A percentile compares a stretch with the other conserved stretches of the same genome.
These are phyloP conservation scores for Eira barbara DNA, from an alignment of 2,113 vertebrate genomes.

Conservation along the genomic window DNA sequence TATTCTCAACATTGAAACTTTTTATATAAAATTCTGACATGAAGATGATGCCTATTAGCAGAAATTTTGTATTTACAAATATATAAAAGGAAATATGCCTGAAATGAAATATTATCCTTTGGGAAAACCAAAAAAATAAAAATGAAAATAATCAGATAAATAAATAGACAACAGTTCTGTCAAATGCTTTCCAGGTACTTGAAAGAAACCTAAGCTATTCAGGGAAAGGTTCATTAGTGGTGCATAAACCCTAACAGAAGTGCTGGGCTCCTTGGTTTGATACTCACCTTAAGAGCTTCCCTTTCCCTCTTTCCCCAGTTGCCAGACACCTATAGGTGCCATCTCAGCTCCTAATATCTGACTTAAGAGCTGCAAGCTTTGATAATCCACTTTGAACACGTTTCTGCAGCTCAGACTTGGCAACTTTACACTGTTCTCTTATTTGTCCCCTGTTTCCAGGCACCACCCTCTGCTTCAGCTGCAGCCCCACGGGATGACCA, in stretches of 20 bases:
- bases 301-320: neutral
- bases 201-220: neutral
- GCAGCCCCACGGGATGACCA: no score
- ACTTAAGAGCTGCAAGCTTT: neutral
- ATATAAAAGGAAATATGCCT: neutral
- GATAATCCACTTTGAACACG: neutral
- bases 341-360: neutral
- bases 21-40: constrained; percentile 34
- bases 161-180: neutral
- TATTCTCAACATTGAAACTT: neutral
- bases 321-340: neutral
- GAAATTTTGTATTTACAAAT: constrained; percentile 28
- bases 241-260: neutral
- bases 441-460: neutral
- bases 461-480: neutral
- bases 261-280: neutral
- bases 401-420: neutral
- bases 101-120: constrained; percentile 10
- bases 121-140: neutral
- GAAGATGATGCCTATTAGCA: neutral
- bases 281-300: neutral
- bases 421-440: neutral
- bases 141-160: neutral
- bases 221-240: neutral
- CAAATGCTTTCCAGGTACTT: neutral